Conservation (phyloP, 1,140 invertebrate species). For the Rhyacophila brunnea region DNA sequence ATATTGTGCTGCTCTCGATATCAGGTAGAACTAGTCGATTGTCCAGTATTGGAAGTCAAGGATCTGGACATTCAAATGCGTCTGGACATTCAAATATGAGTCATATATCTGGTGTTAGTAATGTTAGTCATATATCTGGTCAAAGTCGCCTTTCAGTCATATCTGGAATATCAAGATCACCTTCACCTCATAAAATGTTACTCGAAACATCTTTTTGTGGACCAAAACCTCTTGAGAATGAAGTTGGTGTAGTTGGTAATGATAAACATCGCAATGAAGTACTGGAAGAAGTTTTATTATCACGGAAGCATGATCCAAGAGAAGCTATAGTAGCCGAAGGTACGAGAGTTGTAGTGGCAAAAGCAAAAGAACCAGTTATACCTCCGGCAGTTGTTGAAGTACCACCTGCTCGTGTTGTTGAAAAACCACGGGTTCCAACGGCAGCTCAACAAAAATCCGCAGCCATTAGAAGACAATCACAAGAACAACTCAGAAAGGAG, state of each 20-base stretch:
- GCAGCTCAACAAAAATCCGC: conserved; percentile 5
- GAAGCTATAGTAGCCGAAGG: conserved; percentile 57
- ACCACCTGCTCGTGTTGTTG: neutral
- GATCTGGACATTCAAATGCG: conserved; percentile 58
- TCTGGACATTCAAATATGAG: conserved; percentile 51
- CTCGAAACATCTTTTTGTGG: conserved; percentile 88
- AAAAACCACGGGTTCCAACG: neutral
- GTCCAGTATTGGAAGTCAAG: conserved; percentile 72
- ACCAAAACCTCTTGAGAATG: conserved; percentile 66
- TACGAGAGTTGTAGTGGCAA: conserved; percentile 33
- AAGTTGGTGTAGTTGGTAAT: conserved; percentile 53
- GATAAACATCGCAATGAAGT: conserved; percentile 57
- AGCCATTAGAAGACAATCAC: conserved; percentile 24
- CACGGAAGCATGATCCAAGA: conserved; percentile 57
- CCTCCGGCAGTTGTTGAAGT: conserved; percentile 1
- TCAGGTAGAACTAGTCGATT: conserved; percentile 78
- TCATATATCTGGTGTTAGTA: conserved; percentile 48
- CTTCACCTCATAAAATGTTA: conserved; percentile 84
- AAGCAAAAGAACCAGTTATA: conserved; percentile 6
- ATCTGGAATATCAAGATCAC: conserved; percentile 70
- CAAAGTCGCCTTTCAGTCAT: conserved; percentile 68
- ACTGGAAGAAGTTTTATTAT: conserved; percentile 65
- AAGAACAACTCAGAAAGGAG: conserved; percentile 25
- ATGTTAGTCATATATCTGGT: conserved; percentile 54
- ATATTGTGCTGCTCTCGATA: conserved; percentile 75